These are phyloP conservation scores for Amphipyra tragopoginis DNA, from an alignment of 2,888 invertebrate genomes.

Conservation along the genomic window DNA sequence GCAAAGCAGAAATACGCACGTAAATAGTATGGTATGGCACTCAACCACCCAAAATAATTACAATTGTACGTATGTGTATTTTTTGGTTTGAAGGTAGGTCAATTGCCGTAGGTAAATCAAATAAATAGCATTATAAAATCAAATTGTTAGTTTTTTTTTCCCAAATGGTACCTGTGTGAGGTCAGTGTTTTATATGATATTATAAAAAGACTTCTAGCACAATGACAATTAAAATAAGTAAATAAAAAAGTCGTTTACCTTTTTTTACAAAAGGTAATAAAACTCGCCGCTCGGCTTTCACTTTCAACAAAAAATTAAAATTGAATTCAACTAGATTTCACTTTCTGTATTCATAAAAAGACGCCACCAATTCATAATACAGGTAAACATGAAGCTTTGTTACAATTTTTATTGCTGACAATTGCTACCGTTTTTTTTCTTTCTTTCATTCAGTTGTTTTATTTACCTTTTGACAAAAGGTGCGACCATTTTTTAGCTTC, in stretches of 20 bases:
- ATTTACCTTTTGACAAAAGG: constrained; percentile 45
- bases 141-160: not conserved
- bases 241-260: constrained; percentile 47
- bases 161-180: not conserved
- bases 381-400: constrained; percentile 68
- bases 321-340: constrained; percentile 69
- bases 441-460: constrained; percentile 44
- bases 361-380: constrained; percentile 66
- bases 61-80: too few species aligned
- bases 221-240: constrained; percentile 38
- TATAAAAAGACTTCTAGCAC: constrained; percentile 17
- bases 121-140: too few species aligned
- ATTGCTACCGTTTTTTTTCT: constrained; percentile 63
- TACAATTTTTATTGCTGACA: constrained; percentile 56
- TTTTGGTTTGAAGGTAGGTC: too few species aligned
- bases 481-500: constrained; percentile 42
- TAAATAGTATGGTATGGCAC: too few species aligned
- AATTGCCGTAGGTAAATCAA: too few species aligned
- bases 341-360: constrained; percentile 75
- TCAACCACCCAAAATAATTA: too few species aligned
- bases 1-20: too few species aligned
- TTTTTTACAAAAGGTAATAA: constrained; percentile 59
- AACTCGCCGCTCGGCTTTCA: constrained; percentile 71
- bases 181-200: constrained; percentile 8
- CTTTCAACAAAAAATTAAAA: constrained; percentile 79